These are phyloP conservation scores for Orius insidiosus DNA, from an alignment of 1,140 invertebrate species.

Conservation along the genomic window DNA sequence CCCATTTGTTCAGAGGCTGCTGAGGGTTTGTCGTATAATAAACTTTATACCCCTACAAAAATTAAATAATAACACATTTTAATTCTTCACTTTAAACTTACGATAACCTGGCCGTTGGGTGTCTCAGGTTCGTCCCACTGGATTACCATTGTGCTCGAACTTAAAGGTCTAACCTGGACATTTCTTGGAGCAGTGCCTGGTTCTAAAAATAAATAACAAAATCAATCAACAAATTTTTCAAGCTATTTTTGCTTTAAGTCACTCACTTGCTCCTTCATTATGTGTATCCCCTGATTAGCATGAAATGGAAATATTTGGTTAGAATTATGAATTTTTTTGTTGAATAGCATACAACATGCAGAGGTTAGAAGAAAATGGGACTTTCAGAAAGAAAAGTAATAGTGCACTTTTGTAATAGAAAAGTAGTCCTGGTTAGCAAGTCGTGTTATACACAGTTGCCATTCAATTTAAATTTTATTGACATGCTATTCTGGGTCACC, in stretches of 20 bases:
- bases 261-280: constrained; percentile 79
- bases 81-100: no score
- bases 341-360: background rate
- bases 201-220: constrained; percentile 37
- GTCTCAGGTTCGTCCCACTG: constrained; percentile 95
- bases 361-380: constrained; percentile 4
- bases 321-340: constrained; percentile 6
- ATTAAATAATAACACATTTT: no score
- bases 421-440: no score
- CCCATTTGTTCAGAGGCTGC: constrained; percentile 74
- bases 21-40: constrained; percentile 84
- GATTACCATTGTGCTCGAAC: constrained; percentile 86
- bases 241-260: background rate
- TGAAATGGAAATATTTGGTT: constrained; percentile 21
- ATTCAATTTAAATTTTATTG: no score
- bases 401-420: no score
- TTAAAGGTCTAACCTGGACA: constrained; percentile 80
- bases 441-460: no score
- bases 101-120: constrained; percentile 91
- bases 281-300: constrained; percentile 45
- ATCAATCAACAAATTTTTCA: background rate
- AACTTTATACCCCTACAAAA: constrained; percentile 83
- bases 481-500: no score
- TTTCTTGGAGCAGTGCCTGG: constrained; percentile 86
- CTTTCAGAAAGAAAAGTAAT: background rate